Base-by-base conservation (phyloP, 2,113 vertebrate species). In the Galemys pyrenaicus region DNA sequence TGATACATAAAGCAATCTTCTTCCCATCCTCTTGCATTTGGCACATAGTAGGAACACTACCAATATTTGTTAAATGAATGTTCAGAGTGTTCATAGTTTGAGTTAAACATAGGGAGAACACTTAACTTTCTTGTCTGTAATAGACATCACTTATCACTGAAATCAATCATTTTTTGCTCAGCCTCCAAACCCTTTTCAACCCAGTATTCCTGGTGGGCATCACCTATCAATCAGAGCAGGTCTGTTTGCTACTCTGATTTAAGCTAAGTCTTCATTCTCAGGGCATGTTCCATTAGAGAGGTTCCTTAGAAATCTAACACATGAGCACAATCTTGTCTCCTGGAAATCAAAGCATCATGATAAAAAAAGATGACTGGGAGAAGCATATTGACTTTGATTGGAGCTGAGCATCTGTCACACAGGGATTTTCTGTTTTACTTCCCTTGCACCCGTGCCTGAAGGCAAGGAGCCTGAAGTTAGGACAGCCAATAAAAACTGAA, bases 391-490 rank as follows among this genome's bases (percentile, higher is more conserved):
- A 60, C 77, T 73, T 19, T 74, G 81, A 78, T 10, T 32, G 17
- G 44, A 39, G 8, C 62, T 86, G 51, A 28, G 39, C 60, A 19
- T 82, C 20, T 87, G 64, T 88, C 79, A 62, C 54, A 78, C 8
- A 22, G 39, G 26, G 4, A 62, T 35, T 60, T 94, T 83, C 83
- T 90, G 67, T 78, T 90, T 97, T 64, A 77, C 84, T 82, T 84
- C 62, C 32, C 78, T 92, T 12, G 2, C n/a, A 30, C 80, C 68
- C 84, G 5, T 68, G 74, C 74, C 82, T 84, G 44, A 67, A 71
- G 56, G 51, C 24, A 70, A 81, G 8, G 30, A n/a, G 28, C 39
- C 86, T 70, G 11, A 19, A 65, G 35, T 94, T 65, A 77, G 68
- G 41, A 82, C 28, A 65, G 64, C 56, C 83, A 24, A 85, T 67